A percentile compares a stretch with the other conserved stretches of the same genome.
Conservation (phyloP, 2,888 invertebrate species). For the Bellardia pandia region DNA sequence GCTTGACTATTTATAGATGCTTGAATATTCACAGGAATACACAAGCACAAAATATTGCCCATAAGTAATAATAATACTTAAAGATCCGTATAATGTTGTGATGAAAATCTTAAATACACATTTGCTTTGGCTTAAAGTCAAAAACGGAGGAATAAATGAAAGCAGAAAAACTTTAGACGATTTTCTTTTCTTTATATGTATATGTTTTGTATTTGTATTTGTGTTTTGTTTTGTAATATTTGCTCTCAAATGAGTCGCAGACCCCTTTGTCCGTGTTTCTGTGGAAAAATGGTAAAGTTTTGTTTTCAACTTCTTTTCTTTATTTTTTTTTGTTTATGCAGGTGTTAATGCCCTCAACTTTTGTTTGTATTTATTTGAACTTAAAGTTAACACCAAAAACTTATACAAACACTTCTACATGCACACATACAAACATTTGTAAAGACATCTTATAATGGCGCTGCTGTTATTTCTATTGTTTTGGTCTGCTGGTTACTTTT, state of each 20-base stretch:
- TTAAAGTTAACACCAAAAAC: slow-evolving; percentile 46
- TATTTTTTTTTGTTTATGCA: slow-evolving; percentile 29
- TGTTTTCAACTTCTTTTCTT: slow-evolving; percentile 6
- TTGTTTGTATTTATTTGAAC: slow-evolving; percentile 56
- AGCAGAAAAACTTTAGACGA: neutral
- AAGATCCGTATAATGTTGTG: slow-evolving; percentile 25
- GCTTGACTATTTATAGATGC: neutral
- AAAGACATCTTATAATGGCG: slow-evolving; percentile 17
- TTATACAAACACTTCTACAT: slow-evolving; percentile 8
- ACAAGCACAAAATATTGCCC: slow-evolving; percentile 35
- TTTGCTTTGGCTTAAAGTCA: slow-evolving; percentile 8
- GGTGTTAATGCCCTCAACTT: slow-evolving; percentile 65
- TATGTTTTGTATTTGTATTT: neutral
- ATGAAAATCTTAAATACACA: slow-evolving; percentile 47
- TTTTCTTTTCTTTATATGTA: slow-evolving; percentile 9
- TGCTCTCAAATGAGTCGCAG: neutral
- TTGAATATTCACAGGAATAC: slow-evolving; percentile 1
- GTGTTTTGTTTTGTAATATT: slow-evolving; percentile 9
- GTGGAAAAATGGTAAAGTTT: slow-evolving; percentile 1
- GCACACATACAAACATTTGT: neutral
- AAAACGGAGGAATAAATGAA: neutral
- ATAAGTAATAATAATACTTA: slow-evolving; percentile 50
- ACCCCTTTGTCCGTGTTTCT: slow-evolving; percentile 3
- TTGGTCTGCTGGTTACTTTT: slow-evolving; percentile 42
- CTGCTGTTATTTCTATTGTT: slow-evolving; percentile 30